Evolutionary conservation across 2,113 vertebrate genomes (phyloP).

Genomic region (Engraulis encrasicolus): DNA sequence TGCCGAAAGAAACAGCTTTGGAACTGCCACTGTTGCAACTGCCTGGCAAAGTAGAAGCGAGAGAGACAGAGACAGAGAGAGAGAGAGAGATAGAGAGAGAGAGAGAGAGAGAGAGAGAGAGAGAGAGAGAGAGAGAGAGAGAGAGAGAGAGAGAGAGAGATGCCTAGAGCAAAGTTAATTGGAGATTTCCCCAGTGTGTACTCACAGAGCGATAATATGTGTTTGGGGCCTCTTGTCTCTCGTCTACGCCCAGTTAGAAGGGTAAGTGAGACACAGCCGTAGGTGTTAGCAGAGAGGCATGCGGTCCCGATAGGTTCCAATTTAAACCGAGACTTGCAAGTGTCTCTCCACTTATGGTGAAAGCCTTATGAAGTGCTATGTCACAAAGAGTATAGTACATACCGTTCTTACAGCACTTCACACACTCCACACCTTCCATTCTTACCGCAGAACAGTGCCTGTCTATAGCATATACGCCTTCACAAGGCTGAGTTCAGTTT

Average conservation of each 20-base stretch:
- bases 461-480: background rate
- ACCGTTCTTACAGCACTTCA: background rate
- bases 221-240: background rate
- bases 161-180: slow-evolving; percentile 29
- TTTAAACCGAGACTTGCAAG: too few species aligned
- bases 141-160: slow-evolving; percentile 26
- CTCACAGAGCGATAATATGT: slow-evolving; percentile 39
- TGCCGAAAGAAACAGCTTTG: background rate
- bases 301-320: background rate
- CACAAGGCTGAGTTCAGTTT: background rate
- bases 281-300: background rate
- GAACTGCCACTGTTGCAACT: background rate
- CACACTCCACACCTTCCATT: background rate
- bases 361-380: background rate
- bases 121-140: background rate
- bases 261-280: background rate
- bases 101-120: background rate
- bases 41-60: too few species aligned
- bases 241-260: background rate
- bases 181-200: slow-evolving; percentile 38
- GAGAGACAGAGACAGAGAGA: background rate
- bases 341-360: background rate
- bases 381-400: background rate
- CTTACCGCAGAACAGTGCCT: background rate
- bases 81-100: slow-evolving; percentile 34